phyloP scores from a whole-genome alignment of 2,113 vertebrate genomes.

The Plecotus auritus region DNA sequence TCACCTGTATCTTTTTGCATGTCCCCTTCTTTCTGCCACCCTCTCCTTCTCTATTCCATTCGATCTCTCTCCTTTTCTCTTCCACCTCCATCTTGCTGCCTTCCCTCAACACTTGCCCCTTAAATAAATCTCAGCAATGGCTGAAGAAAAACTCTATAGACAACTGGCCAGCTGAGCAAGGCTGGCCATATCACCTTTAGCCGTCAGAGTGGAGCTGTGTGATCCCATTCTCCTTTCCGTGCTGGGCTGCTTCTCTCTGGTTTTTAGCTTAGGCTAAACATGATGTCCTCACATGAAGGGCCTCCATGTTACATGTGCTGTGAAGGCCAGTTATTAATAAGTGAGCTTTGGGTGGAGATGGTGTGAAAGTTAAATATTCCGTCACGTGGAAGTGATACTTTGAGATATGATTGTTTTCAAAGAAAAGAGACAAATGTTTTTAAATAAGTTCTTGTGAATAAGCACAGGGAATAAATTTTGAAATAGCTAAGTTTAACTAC shows the following conservation, averaged over 20 bases:
- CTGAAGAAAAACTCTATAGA: neutral
- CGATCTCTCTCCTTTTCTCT: neutral
- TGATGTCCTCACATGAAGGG: slow-evolving; percentile 24
- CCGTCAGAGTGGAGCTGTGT: neutral
- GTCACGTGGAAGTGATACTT: slow-evolving; percentile 62
- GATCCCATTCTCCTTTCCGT: neutral
- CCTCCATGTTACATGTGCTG: slow-evolving; percentile 8
- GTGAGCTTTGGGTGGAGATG: slow-evolving; percentile 24
- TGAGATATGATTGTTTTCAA: slow-evolving; percentile 55
- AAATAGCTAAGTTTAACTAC: slow-evolving; percentile 53
- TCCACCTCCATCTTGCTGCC: neutral
- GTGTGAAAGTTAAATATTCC: slow-evolving; percentile 59
- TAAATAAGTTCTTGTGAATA: slow-evolving; percentile 55
- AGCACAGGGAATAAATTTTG: slow-evolving; percentile 56
- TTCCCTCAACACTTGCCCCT: neutral
- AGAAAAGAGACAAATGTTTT: slow-evolving; percentile 45
- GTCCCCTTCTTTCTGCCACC: neutral
- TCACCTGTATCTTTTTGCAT: neutral
- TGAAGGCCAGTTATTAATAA: slow-evolving; percentile 71
- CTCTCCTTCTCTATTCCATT: neutral
- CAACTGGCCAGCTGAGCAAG: neutral
- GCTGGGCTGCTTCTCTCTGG: neutral
- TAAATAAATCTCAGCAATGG: slow-evolving; percentile 8
- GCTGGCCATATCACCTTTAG: neutral
- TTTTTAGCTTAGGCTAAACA: slow-evolving; percentile 21